These are phyloP conservation scores for Cydia splendana DNA, from an alignment of 1,140 invertebrate species.

Conservation along the genomic window DNA sequence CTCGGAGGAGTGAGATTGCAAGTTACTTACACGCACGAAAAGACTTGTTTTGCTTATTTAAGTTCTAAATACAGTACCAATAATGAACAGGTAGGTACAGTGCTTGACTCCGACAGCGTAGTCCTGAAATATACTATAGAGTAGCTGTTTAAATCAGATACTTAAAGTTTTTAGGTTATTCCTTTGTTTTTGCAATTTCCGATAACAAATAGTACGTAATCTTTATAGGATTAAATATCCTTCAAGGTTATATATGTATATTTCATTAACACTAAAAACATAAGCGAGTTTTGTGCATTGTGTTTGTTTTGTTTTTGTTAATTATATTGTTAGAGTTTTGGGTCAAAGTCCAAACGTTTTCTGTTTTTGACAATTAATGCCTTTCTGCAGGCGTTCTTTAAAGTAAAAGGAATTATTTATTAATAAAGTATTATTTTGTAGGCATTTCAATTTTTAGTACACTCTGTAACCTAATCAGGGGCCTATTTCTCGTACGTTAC, in stretches of 20 bases:
- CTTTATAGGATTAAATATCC: not conserved
- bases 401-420: no score
- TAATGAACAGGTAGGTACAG: constrained; percentile 59
- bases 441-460: no score
- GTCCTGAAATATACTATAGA: not conserved
- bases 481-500: no score
- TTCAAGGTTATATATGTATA: no score
- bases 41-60: constrained; percentile 70
- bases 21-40: constrained; percentile 66
- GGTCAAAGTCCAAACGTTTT: constrained; percentile 33
- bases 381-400: not conserved
- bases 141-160: not conserved
- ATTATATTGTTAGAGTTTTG: not conserved
- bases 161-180: constrained; percentile 39
- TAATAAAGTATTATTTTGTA: no score
- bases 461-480: no score
- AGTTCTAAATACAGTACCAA: constrained; percentile 70
- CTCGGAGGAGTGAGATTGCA: constrained; percentile 64
- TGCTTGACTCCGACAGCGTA: constrained; percentile 6
- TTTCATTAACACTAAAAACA: no score
- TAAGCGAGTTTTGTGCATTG: not conserved
- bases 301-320: no score
- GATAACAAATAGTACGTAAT: not conserved
- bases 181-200: constrained; percentile 35
- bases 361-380: not conserved